Evolutionary conservation across 2,888 invertebrate genomes (phyloP).

Genomic region (Oligia strigilis): DNA sequence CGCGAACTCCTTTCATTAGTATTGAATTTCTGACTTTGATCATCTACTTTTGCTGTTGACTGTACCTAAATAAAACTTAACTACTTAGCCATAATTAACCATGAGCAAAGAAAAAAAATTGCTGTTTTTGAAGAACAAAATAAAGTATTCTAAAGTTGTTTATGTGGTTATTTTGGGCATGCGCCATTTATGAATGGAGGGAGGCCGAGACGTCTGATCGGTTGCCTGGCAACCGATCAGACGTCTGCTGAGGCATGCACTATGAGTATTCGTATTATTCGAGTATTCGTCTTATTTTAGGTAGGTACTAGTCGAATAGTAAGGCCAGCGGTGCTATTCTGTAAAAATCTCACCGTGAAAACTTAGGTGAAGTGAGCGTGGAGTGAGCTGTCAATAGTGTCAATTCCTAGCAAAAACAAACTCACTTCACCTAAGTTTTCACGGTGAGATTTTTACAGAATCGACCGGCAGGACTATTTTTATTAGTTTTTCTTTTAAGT

Average conservation of each 20-base stretch:
- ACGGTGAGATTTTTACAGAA: too few species aligned
- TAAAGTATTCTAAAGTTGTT: constrained; percentile 47
- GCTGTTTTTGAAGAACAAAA: neutral
- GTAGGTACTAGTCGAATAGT: neutral
- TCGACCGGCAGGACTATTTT: too few species aligned
- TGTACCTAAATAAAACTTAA: neutral
- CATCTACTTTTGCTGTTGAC: too few species aligned
- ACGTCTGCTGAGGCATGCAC: constrained; percentile 41
- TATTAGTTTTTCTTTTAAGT: neutral
- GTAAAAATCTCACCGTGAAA: too few species aligned
- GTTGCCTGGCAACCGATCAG: constrained; percentile 82
- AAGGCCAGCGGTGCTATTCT: too few species aligned
- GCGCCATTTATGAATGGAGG: constrained; percentile 77
- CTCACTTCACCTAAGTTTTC: too few species aligned
- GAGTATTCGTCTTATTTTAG: neutral
- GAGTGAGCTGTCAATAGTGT: too few species aligned
- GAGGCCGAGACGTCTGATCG: constrained; percentile 64
- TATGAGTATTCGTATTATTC: neutral
- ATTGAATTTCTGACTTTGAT: too few species aligned
- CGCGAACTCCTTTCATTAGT: too few species aligned
- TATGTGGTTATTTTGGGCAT: constrained; percentile 68
- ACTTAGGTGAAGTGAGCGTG: too few species aligned
- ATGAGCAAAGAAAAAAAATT: too few species aligned
- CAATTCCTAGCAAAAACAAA: too few species aligned
- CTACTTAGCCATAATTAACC: neutral